Evolutionary conservation across 2,113 vertebrate species (phyloP), one percentile per base, ranked within the genome.

Genomic region (Hepsetus odoe): DNA sequence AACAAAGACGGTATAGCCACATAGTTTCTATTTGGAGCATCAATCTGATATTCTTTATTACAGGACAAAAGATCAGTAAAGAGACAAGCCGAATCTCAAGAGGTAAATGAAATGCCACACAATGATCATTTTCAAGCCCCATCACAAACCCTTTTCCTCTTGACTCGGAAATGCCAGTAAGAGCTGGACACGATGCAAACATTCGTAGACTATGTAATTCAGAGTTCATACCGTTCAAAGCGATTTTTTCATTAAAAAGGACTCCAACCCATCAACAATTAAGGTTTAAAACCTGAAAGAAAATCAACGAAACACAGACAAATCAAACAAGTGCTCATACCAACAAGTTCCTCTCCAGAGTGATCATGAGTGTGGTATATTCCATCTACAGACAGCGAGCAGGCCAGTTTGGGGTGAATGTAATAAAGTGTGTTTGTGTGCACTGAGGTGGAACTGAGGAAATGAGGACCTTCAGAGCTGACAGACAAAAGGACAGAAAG

Each of bases 261-360:
- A 65, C 80, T 65, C 65, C 72, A 32, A 73, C 64, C 71, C 71
- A 73, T 69, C 67, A 56, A 67, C 78, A 76, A 22, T 38, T 67
- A 72, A 77, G 72, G 68, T 78, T 82, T 82, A 87, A 88, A 79
- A 76, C 78, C 79, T 55, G 66, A 72, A 79, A 70, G 12, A 38
- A 82, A 79, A 84, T 8, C 71, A 70, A 76, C 85, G 70, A 67
- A 62, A 49, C 30, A 53, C 32, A 67, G 51, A 82, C 40, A 74
- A 58, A 78, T 77, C 79, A 83, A 86, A 86, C 83, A 75, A 87
- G 69, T 77, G 84, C 85, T 86, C 75, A 72, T 74, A 69, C 61
- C 74, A 72, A 67, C 74, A 72, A 79, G 74, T 40, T 85, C 74
- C 61, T 69, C 84, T 82, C 80, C 84, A 81, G 72, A 84, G 78